A percentile compares a stretch with the other conserved stretches of the same genome.
Evolutionary conservation across 2,888 invertebrate genomes (phyloP).

Genomic region (Rhopalosiphum nymphaeae): DNA sequence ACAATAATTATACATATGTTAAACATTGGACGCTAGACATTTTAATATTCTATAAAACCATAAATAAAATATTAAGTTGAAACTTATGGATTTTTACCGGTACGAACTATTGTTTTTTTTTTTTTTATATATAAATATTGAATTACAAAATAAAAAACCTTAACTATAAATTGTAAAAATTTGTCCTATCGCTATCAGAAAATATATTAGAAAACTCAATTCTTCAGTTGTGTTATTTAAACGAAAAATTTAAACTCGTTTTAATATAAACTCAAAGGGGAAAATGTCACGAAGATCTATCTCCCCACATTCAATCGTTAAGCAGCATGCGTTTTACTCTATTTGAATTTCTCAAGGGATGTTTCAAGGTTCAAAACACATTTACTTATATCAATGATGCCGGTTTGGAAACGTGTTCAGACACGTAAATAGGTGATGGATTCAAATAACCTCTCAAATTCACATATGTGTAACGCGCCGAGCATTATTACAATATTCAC

Average conservation of each 20-base stretch:
- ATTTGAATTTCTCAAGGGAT: constrained; percentile 56
- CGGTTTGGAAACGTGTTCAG: constrained; percentile 28
- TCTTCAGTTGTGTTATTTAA: background rate
- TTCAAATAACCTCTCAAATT: background rate
- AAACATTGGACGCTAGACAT: background rate
- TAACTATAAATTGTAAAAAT: background rate
- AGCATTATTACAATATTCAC: background rate
- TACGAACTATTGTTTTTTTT: background rate
- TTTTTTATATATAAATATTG: background rate
- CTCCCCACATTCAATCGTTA: background rate
- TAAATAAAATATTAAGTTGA: background rate
- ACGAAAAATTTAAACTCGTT: background rate
- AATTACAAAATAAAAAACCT: background rate
- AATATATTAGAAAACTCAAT: background rate
- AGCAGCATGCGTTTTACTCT: background rate
- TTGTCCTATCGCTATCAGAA: background rate
- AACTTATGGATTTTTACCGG: background rate
- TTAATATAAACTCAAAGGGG: constrained; percentile 20
- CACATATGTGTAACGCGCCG: background rate
- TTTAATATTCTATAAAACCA: background rate
- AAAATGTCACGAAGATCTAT: constrained; percentile 50
- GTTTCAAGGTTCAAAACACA: constrained; percentile 18
- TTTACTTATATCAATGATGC: background rate
- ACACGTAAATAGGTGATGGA: background rate
- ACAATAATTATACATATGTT: background rate